Evolutionary conservation across 2,113 vertebrate species (phyloP), one percentile per base, ranked within the genome.

Genomic region (Climacteris rufus): DNA sequence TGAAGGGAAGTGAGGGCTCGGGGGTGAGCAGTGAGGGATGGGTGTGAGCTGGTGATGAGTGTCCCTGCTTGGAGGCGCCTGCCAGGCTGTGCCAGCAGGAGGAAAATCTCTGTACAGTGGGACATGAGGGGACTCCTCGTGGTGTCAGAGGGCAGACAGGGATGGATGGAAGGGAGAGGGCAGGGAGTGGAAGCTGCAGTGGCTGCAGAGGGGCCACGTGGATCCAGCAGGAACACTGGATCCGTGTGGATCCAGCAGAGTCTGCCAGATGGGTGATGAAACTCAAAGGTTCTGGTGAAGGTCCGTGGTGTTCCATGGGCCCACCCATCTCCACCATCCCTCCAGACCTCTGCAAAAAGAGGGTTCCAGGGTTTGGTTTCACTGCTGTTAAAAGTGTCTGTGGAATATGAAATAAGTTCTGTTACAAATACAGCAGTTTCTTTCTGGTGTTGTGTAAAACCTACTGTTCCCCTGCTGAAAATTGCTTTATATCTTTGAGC

Each of bases 361-460:
- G 12, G 10, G 6, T 30, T 22, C 1, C 0, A 6, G 24, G 44
- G 52, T 83, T 42, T 39, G 31, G 2, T 33, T 61, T 47, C 64
- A 13, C 4, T 25, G 16, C 63, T 60, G 33, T 9, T 64, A 5
- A 9, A 42, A 33, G 28, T 0, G 2, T 8, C 8, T 11, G 17
- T 45, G 31, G 11, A 11, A 6, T 4, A 22, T 2, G 18, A 81
- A 44, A 68, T 6, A 39, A 66, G 30, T 28, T 5, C 0, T 14
- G 1, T 22, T 39, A 9, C 2, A 11, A 18, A 2, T 1, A 9
- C 11, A 13, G 1, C 8, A 4, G 0, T 24, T 12, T 2, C 25
- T 70, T 24, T 2, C 11, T 27, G 10, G 2, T 21, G 4, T 31
- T 84, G 10, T 3, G 80, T 71, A 39, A 79, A 83, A 22, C 30